Evolutionary conservation across 2,113 vertebrate genomes (phyloP).

Genomic region (Bostrychus sinensis): DNA sequence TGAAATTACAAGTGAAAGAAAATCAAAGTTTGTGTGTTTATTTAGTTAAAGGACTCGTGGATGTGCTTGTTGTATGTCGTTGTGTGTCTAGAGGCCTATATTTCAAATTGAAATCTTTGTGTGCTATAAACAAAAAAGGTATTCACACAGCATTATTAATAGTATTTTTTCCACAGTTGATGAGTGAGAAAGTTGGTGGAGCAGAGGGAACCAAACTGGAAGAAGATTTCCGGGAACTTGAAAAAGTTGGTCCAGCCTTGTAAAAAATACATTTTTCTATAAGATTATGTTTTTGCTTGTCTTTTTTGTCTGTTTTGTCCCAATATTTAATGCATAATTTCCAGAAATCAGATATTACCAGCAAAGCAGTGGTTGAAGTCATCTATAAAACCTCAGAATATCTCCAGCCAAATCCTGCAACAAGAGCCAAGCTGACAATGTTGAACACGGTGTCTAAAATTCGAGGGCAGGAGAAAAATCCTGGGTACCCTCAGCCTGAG

Average conservation of each 20-base stretch:
- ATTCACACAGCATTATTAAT: too few relatives aligned
- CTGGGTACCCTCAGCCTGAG: constrained; percentile 93
- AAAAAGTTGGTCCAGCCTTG: constrained; percentile 81
- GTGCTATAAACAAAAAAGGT: too few relatives aligned
- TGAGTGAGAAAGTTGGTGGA: constrained; percentile 97
- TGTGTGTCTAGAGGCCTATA: constrained; percentile 7
- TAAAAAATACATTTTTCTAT: neutral
- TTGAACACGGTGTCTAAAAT: constrained; percentile 95
- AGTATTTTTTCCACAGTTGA: constrained; percentile 80
- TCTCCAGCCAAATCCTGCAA: constrained; percentile 91
- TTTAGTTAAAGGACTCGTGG: constrained; percentile 38
- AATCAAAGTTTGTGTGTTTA: constrained; percentile 32
- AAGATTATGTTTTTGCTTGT: neutral
- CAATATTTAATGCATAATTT: constrained; percentile 5
- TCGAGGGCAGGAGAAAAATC: constrained; percentile 91
- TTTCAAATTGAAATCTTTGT: too few relatives aligned
- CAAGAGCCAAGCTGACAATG: constrained; percentile 93
- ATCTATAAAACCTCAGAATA: constrained; percentile 92
- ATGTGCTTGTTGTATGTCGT: constrained; percentile 16
- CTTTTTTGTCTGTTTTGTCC: neutral
- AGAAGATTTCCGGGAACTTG: constrained; percentile 96
- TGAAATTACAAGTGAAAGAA: constrained; percentile 11
- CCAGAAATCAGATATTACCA: constrained; percentile 95
- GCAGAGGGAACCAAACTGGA: constrained; percentile 98
- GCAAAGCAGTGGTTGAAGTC: constrained; percentile 92